phyloP scores from a whole-genome alignment of 2,113 vertebrate species.

The Psammodynastes pulverulentus region DNA sequence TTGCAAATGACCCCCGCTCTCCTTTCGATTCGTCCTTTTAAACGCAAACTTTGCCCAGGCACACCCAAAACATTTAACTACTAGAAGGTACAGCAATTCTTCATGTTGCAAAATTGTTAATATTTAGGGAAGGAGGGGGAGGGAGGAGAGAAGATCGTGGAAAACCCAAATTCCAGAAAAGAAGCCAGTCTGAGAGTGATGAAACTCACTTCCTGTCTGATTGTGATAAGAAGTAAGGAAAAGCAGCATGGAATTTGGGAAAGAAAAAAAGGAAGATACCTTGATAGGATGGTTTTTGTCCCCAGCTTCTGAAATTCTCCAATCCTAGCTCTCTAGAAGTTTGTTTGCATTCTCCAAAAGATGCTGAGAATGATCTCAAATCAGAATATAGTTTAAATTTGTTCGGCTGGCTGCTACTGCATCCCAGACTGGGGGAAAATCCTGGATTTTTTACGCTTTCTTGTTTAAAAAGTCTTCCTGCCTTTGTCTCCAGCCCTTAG shows the following conservation, averaged over 20 bases:
- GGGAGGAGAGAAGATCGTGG: neutral
- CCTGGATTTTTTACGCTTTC: neutral
- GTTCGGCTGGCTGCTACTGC: neutral
- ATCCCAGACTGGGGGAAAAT: neutral
- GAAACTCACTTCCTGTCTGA: neutral
- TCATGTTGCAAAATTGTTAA: neutral
- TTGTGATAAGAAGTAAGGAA: neutral
- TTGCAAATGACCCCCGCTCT: fast-evolving
- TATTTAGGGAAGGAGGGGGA: neutral
- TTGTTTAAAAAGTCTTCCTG: neutral
- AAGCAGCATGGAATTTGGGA: too few relatives aligned
- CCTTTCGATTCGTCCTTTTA: neutral
- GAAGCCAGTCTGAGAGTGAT: neutral
- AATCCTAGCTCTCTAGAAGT: neutral
- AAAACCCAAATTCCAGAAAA: neutral
- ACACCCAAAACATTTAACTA: neutral
- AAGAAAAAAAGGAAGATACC: neutral
- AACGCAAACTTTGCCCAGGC: neutral
- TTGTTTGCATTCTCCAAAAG: neutral
- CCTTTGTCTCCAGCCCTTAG: slow-evolving; percentile 30
- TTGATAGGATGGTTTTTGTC: neutral
- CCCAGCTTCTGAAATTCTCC: neutral
- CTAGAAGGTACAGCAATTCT: neutral
- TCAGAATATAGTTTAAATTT: neutral
- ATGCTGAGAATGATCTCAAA: neutral